Evolutionary conservation across 2,888 invertebrate genomes (phyloP).

Genomic region (Suillia variegata): DNA sequence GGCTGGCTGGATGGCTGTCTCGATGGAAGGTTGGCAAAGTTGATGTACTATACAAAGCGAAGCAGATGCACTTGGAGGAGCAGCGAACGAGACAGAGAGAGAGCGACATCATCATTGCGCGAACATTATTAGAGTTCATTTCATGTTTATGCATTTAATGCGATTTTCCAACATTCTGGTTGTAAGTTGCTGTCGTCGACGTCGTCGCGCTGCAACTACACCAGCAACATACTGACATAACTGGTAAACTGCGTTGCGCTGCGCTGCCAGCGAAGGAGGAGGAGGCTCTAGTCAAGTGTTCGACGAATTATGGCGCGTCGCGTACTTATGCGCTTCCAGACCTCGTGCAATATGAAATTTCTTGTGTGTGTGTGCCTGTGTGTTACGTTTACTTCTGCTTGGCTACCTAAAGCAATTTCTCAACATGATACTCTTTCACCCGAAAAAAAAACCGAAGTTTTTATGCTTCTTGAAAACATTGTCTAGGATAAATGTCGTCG

Average conservation of each 20-base stretch:
- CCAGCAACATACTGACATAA: too few species aligned
- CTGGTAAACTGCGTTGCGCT: too few species aligned
- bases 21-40: too few species aligned
- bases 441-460: neutral
- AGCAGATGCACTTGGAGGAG: neutral
- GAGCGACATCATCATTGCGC: conserved; percentile 10
- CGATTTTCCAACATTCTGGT: too few species aligned
- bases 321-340: neutral
- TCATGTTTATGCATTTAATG: conserved; percentile 34
- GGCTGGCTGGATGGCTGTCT: too few species aligned
- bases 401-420: neutral
- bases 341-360: neutral
- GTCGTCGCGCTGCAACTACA: neutral
- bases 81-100: neutral
- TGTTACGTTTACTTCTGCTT: neutral
- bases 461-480: conserved; percentile 17
- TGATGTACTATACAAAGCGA: too few species aligned
- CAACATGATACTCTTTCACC: neutral
- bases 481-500: conserved; percentile 29
- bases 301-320: neutral
- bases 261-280: too few species aligned
- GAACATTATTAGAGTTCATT: conserved; percentile 33
- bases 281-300: neutral
- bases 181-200: too few species aligned
- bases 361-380: neutral